phyloP scores from a whole-genome alignment of 2,888 invertebrate genomes.

The Eretmocerus hayati region DNA sequence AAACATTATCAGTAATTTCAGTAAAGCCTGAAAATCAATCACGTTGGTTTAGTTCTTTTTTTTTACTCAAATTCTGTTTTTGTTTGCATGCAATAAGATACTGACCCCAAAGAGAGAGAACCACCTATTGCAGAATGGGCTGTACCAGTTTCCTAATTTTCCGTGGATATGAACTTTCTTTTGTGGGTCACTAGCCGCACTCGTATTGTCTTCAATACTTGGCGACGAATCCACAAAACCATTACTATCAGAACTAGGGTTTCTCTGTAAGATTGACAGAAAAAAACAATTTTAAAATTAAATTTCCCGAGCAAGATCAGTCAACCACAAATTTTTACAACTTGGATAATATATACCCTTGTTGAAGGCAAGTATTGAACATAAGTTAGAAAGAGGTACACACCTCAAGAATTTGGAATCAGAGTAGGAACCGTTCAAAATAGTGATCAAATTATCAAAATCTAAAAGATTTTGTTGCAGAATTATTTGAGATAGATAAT shows the following conservation, averaged over 20 bases:
- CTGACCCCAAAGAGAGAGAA: slow-evolving; percentile 83
- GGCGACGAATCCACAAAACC: slow-evolving; percentile 45
- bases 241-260: slow-evolving; percentile 42
- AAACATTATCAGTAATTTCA: slow-evolving; percentile 85
- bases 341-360: too few relatives aligned
- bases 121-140: slow-evolving; percentile 90
- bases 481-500: neutral
- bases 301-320: too few relatives aligned
- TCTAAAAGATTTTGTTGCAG: neutral
- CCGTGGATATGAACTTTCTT: slow-evolving; percentile 69
- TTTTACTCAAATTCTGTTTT: neutral
- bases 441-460: too few relatives aligned
- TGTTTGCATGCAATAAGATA: slow-evolving; percentile 24
- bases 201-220: slow-evolving; percentile 40
- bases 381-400: too few relatives aligned
- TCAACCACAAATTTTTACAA: too few relatives aligned
- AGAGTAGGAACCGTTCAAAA: too few relatives aligned
- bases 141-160: slow-evolving; percentile 93
- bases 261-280: slow-evolving; percentile 33
- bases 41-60: neutral
- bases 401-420: too few relatives aligned
- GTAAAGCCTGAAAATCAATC: slow-evolving; percentile 60
- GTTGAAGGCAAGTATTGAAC: too few relatives aligned
- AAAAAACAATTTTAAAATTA: neutral
- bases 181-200: slow-evolving; percentile 35